These are phyloP conservation scores for Chesias legatella DNA, from an alignment of 2,888 invertebrate genomes.

Conservation along the genomic window DNA sequence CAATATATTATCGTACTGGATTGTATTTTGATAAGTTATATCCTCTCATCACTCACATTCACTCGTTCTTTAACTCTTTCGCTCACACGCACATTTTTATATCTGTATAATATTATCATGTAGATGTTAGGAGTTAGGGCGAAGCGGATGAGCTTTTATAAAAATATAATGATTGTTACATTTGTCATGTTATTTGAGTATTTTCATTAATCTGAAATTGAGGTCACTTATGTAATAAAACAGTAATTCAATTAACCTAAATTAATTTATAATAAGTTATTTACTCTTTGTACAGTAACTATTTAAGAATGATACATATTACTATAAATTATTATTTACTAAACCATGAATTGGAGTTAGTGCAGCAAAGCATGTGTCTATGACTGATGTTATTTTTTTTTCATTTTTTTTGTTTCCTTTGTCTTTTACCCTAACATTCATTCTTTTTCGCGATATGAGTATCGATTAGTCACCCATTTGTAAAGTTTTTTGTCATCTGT, in stretches of 20 bases:
- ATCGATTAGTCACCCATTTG: conserved; percentile 13
- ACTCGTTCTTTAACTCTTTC: no score
- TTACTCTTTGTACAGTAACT: no score
- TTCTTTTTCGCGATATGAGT: conserved; percentile 8
- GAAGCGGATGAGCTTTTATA: conserved; percentile 73
- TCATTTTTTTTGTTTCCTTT: conserved; percentile 22
- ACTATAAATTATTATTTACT: conserved; percentile 18
- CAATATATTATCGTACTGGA: no score
- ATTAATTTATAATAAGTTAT: conserved; percentile 9
- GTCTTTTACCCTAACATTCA: conserved; percentile 12
- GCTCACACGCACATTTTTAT: conserved; percentile 1
- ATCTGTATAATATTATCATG: conserved; percentile 21
- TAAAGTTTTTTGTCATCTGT: conserved; percentile 50
- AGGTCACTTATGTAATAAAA: conserved; percentile 18
- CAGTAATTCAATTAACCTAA: conserved; percentile 5
- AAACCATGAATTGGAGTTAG: conserved; percentile 42
- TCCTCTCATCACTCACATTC: no score
- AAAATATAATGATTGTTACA: conserved; percentile 51
- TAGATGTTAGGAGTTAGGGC: conserved; percentile 74
- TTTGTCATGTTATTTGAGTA: conserved; percentile 52
- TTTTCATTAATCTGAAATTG: conserved; percentile 39
- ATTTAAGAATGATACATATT: conserved; percentile 25
- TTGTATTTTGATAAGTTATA: no score
- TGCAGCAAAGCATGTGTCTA: conserved; percentile 53
- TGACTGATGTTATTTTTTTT: conserved; percentile 24